These are phyloP conservation scores for Numenius arquata DNA, from an alignment of 2,113 vertebrate species.

Conservation along the genomic window DNA sequence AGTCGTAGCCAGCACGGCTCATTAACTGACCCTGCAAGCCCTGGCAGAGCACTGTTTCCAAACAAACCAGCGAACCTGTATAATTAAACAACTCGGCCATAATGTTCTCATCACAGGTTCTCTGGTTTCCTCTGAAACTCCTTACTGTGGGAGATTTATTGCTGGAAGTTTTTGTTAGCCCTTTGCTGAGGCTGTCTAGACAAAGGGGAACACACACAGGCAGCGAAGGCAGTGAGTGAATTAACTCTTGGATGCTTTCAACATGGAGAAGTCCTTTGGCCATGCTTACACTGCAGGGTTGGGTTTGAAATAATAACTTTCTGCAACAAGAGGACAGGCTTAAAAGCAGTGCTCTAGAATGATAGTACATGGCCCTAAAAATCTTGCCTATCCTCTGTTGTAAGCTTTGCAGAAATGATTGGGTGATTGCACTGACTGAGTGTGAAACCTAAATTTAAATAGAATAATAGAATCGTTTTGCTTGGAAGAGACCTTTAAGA, in stretches of 20 bases:
- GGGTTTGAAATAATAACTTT: background rate
- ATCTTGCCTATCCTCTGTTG: background rate
- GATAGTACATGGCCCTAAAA: background rate
- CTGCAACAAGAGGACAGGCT: background rate
- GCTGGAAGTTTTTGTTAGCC: background rate
- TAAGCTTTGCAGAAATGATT: background rate
- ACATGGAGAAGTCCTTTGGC: background rate
- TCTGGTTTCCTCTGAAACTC: background rate
- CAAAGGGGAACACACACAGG: background rate
- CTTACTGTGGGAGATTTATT: background rate
- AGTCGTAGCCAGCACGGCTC: background rate
- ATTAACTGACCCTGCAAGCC: background rate
- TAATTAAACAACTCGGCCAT: background rate
- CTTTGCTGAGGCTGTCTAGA: background rate
- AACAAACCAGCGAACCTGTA: background rate
- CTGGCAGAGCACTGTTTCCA: background rate
- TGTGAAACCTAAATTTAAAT: background rate
- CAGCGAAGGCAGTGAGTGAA: background rate
- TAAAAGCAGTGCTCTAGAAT: background rate
- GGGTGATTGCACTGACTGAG: background rate
- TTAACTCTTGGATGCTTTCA: background rate
- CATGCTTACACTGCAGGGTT: background rate
- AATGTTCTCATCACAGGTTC: background rate
- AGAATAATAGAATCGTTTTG: background rate
- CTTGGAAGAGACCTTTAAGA: background rate